Percentiles rank a stretch among this genome's conserved stretches.
These are phyloP conservation scores for Scolopax mira DNA, from an alignment of 2,113 vertebrate genomes.

Conservation along the genomic window DNA sequence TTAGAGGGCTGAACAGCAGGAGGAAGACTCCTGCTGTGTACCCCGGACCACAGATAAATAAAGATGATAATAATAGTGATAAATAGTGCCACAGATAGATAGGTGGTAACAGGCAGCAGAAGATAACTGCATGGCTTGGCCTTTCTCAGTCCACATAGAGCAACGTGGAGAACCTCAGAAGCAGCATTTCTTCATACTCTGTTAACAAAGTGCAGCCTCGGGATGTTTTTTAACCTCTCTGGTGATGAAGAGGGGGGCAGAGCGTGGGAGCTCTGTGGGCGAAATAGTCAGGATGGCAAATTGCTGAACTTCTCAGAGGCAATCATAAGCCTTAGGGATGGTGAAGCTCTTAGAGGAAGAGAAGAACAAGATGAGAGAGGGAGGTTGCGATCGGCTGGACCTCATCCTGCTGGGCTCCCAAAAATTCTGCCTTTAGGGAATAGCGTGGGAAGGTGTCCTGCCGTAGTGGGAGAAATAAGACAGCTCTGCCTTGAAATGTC, in stretches of 20 bases:
- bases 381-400: neutral
- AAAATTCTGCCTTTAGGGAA: neutral
- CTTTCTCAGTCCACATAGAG: neutral
- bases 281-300: neutral
- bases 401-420: neutral
- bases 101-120: neutral
- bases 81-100: neutral
- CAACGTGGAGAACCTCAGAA: neutral
- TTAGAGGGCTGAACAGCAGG: neutral
- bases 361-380: neutral
- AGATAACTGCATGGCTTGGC: neutral
- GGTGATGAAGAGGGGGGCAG: neutral
- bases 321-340: neutral
- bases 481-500: conserved; percentile 42
- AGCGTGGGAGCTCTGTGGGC: neutral
- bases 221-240: neutral
- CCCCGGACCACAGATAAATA: neutral
- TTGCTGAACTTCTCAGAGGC: neutral
- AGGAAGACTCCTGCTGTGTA: neutral
- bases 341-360: neutral
- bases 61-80: neutral
- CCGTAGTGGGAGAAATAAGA: neutral
- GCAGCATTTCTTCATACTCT: neutral
- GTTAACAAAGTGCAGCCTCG: neutral
- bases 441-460: conserved; percentile 30